Conservation (phyloP, 2,888 invertebrate genomes). For the Rotaria magnacalcarata region DNA sequence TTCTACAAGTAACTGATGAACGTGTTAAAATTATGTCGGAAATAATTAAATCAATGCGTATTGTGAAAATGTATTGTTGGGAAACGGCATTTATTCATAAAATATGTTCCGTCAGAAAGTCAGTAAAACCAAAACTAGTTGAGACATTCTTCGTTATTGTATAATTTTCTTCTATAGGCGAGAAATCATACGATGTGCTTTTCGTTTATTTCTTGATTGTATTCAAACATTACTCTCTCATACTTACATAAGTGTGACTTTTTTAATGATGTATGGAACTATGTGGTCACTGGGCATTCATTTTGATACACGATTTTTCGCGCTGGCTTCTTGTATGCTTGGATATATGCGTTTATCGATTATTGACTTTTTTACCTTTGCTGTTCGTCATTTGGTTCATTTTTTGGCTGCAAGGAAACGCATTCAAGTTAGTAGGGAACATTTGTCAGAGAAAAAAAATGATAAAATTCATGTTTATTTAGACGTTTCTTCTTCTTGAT, state of each 20-base stretch:
- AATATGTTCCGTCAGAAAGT: conserved; percentile 71
- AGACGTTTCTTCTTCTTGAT: neutral
- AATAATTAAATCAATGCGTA: conserved; percentile 84
- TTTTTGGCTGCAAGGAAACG: neutral
- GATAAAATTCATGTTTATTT: no score
- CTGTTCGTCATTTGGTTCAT: neutral
- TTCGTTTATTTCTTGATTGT: neutral
- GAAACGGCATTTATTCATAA: no score
- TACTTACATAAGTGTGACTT: neutral
- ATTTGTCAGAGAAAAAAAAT: no score
- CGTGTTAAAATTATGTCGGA: conserved; percentile 89
- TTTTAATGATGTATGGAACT: neutral
- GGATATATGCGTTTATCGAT: neutral
- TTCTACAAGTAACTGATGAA: conserved; percentile 79
- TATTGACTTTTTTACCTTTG: neutral
- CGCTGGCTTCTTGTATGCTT: neutral
- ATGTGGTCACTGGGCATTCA: neutral
- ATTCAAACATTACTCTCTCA: neutral
- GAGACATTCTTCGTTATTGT: neutral
- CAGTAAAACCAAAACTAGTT: conserved; percentile 54
- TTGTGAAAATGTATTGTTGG: conserved; percentile 69
- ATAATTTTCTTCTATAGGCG: neutral
- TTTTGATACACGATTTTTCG: conserved; percentile 3
- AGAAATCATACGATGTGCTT: neutral
- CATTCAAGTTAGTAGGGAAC: neutral